Base-by-base conservation (phyloP, 2,888 invertebrate genomes). In the Lordiphosa andalusiaca region DNA sequence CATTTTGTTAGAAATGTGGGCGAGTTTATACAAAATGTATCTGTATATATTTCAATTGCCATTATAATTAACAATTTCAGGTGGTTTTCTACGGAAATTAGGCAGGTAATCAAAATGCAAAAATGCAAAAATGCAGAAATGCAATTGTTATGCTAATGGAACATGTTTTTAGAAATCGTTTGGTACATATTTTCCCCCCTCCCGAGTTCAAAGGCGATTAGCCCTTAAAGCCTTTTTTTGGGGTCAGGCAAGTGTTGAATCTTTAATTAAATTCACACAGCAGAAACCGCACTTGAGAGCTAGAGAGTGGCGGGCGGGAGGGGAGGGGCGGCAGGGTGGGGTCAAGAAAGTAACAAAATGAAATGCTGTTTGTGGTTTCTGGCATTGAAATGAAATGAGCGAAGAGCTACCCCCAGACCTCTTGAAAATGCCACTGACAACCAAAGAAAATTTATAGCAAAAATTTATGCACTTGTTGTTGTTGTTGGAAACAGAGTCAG, bases 361-460 rank as follows among this genome's bases (percentile, higher is more conserved):
- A 77, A 82, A 84, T 74, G 84, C 75, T 71, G 74, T 84, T 74
- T 84, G 77, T 40, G 82, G 82, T 44, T 30, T 44, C 60, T 84
- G 84, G 75, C 83, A 77, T 77, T 84, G 84, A 82, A 84, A 84
- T 71, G 69, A 70, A 73, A 49, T 64, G 59, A 63, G 39, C 36
- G 36, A 16, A 33, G 5, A 6, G 23, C 1, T 5, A 21, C 9
- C 68, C 68, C 60, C 55, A 53, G 67, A 37, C 84, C 30, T 82
- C 77, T 78, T 78, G 83, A 84, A 74, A 74, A 82, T 77, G 84
- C 84, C 77, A 78, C 83, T 84, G 83, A 84, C 77, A 78, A 77
- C 69, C 77, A 78, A 78, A 78, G 84, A 61, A 84, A 78, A 78
- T 78, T 78, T 78, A 78, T 84, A 75, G 84, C 84, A 74, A 67